Evolutionary conservation across 2,113 vertebrate species (phyloP).

Genomic region (Cacatua alba): DNA sequence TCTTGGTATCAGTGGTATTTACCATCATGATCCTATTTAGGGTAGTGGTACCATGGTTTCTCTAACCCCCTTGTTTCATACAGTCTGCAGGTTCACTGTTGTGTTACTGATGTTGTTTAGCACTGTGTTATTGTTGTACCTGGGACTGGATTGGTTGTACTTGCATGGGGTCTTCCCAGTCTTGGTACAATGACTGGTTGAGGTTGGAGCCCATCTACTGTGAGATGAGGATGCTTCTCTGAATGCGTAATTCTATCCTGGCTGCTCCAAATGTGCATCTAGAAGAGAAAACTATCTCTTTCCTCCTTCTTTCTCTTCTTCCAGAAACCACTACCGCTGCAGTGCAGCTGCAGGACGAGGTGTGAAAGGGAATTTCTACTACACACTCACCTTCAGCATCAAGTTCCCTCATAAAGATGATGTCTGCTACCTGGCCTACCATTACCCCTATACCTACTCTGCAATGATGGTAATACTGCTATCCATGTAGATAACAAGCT

Average conservation of each 20-base stretch:
- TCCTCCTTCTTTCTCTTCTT: background rate
- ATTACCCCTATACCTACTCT: conserved; percentile 92
- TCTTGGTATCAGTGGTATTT: background rate
- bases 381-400: conserved; percentile 86
- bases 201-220: background rate
- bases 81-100: background rate
- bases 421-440: conserved; percentile 92
- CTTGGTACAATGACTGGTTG: background rate
- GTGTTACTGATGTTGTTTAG: background rate
- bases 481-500: background rate
- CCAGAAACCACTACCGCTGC: conserved; percentile 85
- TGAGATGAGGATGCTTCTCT: background rate
- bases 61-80: background rate
- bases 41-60: background rate
- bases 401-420: conserved; percentile 87
- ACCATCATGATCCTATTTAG: background rate
- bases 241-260: background rate
- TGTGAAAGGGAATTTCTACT: conserved; percentile 71
- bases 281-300: background rate
- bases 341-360: background rate
- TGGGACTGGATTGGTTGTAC: background rate
- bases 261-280: background rate
- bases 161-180: background rate
- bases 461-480: conserved; percentile 82
- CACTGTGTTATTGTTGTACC: background rate